Evolutionary conservation across 2,888 invertebrate genomes (phyloP).

Genomic region (Smittia aterrima): DNA sequence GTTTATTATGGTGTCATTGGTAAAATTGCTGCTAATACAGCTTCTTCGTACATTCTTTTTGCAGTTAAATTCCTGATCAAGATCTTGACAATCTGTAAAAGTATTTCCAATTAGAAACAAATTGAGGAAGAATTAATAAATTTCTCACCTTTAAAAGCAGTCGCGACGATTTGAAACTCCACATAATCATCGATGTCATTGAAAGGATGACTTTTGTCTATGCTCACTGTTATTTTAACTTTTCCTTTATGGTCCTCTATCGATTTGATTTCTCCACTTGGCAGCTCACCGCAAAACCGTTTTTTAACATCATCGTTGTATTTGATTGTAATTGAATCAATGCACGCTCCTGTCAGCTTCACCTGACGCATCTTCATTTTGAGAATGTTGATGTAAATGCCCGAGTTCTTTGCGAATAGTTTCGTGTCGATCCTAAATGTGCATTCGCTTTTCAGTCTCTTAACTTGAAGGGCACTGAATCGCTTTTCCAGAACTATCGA

Average conservation of each 20-base stretch:
- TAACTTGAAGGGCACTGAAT: constrained; percentile 13
- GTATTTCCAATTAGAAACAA: not conserved
- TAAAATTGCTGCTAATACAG: constrained; percentile 27
- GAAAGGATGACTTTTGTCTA: not conserved
- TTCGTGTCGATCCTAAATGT: constrained; percentile 14
- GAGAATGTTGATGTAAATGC: constrained; percentile 36
- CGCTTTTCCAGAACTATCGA: not conserved
- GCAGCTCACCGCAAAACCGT: constrained; percentile 24
- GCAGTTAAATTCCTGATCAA: constrained; percentile 24
- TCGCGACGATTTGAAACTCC: constrained; percentile 31
- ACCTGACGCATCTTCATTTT: constrained; percentile 30
- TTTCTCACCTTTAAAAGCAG: constrained; percentile 31
- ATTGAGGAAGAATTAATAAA: not conserved
- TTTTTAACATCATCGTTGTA: constrained; percentile 31
- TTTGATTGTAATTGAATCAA: constrained; percentile 30
- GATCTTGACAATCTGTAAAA: constrained; percentile 17
- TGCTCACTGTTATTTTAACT: constrained; percentile 16
- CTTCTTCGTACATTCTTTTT: constrained; percentile 6
- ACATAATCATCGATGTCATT: constrained; percentile 15
- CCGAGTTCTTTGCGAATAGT: not conserved
- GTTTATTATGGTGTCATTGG: constrained; percentile 25
- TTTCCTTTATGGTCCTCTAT: constrained; percentile 28
- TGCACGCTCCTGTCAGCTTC: constrained; percentile 1
- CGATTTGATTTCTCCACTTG: not conserved
- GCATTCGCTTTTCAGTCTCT: constrained; percentile 24